Evolutionary conservation across 1,140 invertebrate species (phyloP).

Genomic region (Penaeus japonicus): DNA sequence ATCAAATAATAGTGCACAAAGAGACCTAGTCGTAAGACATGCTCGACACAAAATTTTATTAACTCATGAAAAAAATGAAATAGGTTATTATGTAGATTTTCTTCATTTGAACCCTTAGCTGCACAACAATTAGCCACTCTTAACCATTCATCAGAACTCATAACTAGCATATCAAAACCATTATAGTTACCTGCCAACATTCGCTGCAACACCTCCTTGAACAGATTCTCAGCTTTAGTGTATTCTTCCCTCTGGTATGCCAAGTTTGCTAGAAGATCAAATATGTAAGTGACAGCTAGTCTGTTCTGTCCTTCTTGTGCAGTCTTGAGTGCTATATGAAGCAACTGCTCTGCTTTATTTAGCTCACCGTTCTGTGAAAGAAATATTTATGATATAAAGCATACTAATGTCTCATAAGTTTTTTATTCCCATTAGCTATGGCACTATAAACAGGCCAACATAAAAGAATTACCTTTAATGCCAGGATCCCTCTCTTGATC

Average conservation of each 20-base stretch:
- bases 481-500: constrained; percentile 48
- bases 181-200: constrained; percentile 39
- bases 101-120: neutral
- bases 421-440: neutral
- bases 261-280: constrained; percentile 89
- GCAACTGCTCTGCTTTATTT: constrained; percentile 82
- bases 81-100: no score
- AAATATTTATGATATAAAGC: neutral
- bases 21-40: no score
- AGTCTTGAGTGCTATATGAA: constrained; percentile 82
- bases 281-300: constrained; percentile 84
- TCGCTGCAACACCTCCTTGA: constrained; percentile 79
- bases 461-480: constrained; percentile 22
- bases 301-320: constrained; percentile 80
- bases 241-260: constrained; percentile 79
- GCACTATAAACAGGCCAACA: neutral
- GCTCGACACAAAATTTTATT: no score
- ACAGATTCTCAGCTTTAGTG: constrained; percentile 84
- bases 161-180: neutral
- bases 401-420: neutral
- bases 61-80: no score
- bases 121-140: neutral
- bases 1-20: no score
- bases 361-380: constrained; percentile 74
- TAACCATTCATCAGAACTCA: neutral